Percentiles rank a stretch among this genome's conserved stretches.
These are phyloP conservation scores for Halesus radiatus DNA, from an alignment of 1,140 invertebrate genomes.

Conservation along the genomic window DNA sequence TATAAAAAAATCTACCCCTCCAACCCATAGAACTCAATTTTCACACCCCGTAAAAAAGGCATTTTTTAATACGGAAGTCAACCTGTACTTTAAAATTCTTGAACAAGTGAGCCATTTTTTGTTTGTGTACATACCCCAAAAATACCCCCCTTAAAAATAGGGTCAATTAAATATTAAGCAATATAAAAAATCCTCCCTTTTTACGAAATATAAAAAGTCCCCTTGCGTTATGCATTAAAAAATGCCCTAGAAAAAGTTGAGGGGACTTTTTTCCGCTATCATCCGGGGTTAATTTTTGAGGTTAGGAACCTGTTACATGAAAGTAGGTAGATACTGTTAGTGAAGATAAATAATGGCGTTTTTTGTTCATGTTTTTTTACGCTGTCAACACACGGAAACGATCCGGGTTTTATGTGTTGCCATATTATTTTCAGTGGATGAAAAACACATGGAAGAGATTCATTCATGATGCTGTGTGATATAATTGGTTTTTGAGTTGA, in stretches of 20 bases:
- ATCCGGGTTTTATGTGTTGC: not conserved
- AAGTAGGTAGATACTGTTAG: no score
- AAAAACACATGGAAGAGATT: no score
- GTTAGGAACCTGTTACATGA: conserved; percentile 24
- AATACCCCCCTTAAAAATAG: conserved; percentile 28
- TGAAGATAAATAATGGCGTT: not conserved
- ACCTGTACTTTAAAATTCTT: conserved; percentile 43
- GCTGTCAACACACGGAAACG: conserved; percentile 12
- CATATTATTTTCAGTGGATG: no score
- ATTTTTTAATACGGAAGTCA: conserved; percentile 48
- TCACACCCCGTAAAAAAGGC: conserved; percentile 15
- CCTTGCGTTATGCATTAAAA: not conserved
- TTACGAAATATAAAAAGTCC: conserved; percentile 43
- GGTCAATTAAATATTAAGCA: conserved; percentile 14
- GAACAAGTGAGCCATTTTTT: conserved; percentile 53
- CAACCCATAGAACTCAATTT: not conserved
- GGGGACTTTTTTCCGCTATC: conserved; percentile 40
- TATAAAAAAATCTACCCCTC: no score
- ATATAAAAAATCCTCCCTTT: conserved; percentile 26
- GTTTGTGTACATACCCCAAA: not conserved
- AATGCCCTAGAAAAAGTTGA: conserved; percentile 11
- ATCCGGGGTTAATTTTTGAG: conserved; percentile 43
- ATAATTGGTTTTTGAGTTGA: no score
- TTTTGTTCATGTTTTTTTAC: conserved; percentile 17
- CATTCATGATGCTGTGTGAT: no score